These are phyloP conservation scores for Maconellicoccus hirsutus DNA, from an alignment of 1,140 invertebrate species.

Conservation along the genomic window DNA sequence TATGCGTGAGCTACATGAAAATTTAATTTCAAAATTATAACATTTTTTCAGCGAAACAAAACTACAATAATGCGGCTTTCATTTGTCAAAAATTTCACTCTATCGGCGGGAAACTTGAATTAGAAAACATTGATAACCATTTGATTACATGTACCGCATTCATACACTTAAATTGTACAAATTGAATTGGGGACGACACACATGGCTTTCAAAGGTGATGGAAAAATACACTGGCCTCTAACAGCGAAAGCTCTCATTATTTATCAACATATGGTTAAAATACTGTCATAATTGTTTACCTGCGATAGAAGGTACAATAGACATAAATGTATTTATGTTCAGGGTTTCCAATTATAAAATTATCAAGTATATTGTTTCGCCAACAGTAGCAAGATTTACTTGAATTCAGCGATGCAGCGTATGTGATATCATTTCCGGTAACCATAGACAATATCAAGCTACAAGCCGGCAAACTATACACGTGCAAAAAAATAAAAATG, in stretches of 20 bases:
- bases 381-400: background rate
- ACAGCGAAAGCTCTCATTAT: background rate
- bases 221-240: background rate
- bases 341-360: background rate
- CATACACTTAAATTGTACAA: background rate
- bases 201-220: background rate
- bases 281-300: background rate
- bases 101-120: too few species aligned
- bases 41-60: too few species aligned
- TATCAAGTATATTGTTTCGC: background rate
- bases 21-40: too few species aligned
- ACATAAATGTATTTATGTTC: background rate
- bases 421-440: background rate
- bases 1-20: too few species aligned
- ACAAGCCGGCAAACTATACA: background rate
- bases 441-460: too few species aligned
- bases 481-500: background rate
- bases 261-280: background rate
- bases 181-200: background rate
- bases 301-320: background rate
- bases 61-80: too few species aligned
- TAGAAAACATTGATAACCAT: too few species aligned
- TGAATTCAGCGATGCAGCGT: background rate
- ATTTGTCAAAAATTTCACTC: too few species aligned
- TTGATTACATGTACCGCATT: too few species aligned